These are phyloP conservation scores for Musca domestica DNA, from an alignment of 1,140 invertebrate species.

Conservation along the genomic window DNA sequence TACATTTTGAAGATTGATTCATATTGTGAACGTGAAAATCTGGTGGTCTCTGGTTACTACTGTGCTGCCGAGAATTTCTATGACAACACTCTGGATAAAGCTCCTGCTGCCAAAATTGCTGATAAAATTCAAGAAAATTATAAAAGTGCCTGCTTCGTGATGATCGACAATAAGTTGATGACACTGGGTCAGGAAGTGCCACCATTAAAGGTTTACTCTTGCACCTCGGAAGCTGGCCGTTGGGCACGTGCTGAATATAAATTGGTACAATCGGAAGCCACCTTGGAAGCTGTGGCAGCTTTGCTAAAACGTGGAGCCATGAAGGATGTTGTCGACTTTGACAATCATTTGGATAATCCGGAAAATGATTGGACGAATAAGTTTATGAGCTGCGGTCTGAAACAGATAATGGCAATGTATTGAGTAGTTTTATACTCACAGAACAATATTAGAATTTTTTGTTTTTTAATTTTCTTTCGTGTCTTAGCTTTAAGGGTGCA, in stretches of 20 bases:
- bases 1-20: constrained; percentile 71
- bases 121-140: constrained; percentile 84
- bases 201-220: constrained; percentile 69
- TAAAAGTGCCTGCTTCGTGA: constrained; percentile 69
- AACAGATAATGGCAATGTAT: constrained; percentile 53
- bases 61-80: constrained; percentile 81
- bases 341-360: constrained; percentile 87
- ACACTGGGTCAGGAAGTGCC: constrained; percentile 63
- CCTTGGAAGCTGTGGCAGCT: constrained; percentile 63
- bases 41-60: constrained; percentile 84
- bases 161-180: constrained; percentile 79
- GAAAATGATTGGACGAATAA: constrained; percentile 78
- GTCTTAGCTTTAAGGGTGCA: constrained; percentile 16
- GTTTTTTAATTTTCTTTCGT: constrained; percentile 20
- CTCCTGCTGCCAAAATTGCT: constrained; percentile 73
- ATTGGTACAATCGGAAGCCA: constrained; percentile 50
- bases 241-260: constrained; percentile 47
- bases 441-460: background rate
- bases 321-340: constrained; percentile 79
- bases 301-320: constrained; percentile 68
- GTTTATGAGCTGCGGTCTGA: constrained; percentile 62
- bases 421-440: constrained; percentile 27
- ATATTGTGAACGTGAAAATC: constrained; percentile 65
- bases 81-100: constrained; percentile 77
- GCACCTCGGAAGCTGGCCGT: constrained; percentile 58